phyloP scores from a whole-genome alignment of 1,140 invertebrate genomes.

The Euura lappo region DNA sequence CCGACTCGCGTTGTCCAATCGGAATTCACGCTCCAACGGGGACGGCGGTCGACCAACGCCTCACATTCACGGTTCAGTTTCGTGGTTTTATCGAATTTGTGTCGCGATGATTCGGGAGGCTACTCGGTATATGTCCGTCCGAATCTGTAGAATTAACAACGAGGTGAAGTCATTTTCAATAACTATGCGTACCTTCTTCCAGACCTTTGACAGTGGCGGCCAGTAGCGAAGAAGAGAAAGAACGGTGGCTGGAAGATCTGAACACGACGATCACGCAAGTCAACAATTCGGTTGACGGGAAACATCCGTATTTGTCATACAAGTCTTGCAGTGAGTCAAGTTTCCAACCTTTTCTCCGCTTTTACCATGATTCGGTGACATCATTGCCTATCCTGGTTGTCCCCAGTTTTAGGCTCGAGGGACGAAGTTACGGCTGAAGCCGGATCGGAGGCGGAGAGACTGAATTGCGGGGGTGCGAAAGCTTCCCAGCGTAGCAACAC shows the following conservation, averaged over 20 bases:
- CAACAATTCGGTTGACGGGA: conserved; percentile 67
- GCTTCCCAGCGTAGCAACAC: conserved; percentile 81
- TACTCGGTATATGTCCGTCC: no score
- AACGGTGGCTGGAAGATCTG: conserved; percentile 87
- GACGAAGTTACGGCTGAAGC: conserved; percentile 76
- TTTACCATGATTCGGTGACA: conserved; percentile 13
- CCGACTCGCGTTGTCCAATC: not conserved
- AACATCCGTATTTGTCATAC: conserved; percentile 73
- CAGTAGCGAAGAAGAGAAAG: conserved; percentile 83
- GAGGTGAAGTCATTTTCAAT: no score
- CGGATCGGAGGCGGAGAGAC: conserved; percentile 62
- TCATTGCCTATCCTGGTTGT: no score
- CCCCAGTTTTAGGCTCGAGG: conserved; percentile 66
- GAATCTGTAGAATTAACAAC: no score
- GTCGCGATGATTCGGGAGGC: no score
- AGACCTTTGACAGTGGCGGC: conserved; percentile 76
- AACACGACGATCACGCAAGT: conserved; percentile 74
- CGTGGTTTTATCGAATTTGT: not conserved
- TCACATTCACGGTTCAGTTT: not conserved
- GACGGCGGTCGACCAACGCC: not conserved
- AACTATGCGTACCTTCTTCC: conserved; percentile 37
- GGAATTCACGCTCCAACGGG: not conserved
- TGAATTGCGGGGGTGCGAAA: conserved; percentile 61
- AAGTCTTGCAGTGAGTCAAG: conserved; percentile 77
- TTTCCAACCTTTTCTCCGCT: conserved; percentile 1